A percentile compares a stretch with the other conserved stretches of the same genome.
Conservation (phyloP, 2,888 invertebrate genomes). For the Phymatocera aterrima region DNA sequence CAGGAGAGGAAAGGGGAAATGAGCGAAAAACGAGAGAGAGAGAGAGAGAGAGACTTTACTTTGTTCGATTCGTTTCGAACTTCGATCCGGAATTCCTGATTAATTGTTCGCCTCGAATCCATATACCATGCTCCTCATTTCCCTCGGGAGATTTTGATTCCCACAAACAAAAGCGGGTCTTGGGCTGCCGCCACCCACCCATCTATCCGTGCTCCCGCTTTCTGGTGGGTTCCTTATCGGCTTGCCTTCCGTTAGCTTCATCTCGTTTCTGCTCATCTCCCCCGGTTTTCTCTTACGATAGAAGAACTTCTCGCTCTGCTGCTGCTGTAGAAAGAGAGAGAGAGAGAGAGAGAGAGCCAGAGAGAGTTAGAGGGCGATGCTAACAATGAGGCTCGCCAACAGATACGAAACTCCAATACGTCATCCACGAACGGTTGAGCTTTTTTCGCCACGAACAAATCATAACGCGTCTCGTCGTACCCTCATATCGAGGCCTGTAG, state of each 20-base stretch:
- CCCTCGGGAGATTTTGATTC: conserved; percentile 43
- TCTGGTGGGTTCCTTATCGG: conserved; percentile 31
- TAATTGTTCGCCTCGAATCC: conserved; percentile 32
- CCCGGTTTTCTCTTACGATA: conserved; percentile 18
- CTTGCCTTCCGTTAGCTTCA: conserved; percentile 34
- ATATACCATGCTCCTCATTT: conserved; percentile 30
- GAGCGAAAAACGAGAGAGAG: background rate
- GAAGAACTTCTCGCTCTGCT: conserved; percentile 28
- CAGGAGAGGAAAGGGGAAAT: background rate
- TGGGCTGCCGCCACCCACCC: conserved; percentile 15
- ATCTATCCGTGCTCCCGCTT: conserved; percentile 21
- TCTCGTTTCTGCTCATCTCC: conserved; percentile 27
- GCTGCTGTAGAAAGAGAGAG: background rate
- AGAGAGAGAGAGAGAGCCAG: too few relatives aligned
- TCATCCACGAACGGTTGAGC: conserved; percentile 38
- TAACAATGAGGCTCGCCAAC: conserved; percentile 30
- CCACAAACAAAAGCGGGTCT: conserved; percentile 38
- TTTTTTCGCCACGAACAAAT: conserved; percentile 20
- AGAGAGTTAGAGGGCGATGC: too few relatives aligned
- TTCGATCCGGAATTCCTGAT: conserved; percentile 38
- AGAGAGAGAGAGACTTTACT: background rate
- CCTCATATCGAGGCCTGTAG: too few relatives aligned
- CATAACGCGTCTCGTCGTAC: background rate
- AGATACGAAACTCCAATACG: conserved; percentile 42
- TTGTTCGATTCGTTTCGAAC: conserved; percentile 18